phyloP scores from a whole-genome alignment of 2,888 invertebrate species.

The Clivina fossor region DNA sequence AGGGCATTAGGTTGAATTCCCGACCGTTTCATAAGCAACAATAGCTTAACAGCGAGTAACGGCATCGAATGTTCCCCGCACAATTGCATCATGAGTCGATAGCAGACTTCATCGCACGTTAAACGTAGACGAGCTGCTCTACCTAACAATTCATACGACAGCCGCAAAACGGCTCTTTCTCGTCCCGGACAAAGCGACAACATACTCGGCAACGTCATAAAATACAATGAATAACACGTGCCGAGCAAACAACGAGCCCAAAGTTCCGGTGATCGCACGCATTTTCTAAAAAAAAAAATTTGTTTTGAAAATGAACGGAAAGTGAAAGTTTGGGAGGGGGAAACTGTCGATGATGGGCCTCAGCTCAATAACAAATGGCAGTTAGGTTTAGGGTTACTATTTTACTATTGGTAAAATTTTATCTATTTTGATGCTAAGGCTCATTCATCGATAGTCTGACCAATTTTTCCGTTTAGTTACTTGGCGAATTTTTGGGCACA shows the following conservation, averaged over 20 bases:
- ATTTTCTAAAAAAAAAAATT: constrained; percentile 49
- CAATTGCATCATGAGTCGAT: constrained; percentile 97
- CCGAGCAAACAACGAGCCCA: constrained; percentile 91
- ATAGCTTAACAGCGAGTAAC: constrained; percentile 87
- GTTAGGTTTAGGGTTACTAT: too few species aligned
- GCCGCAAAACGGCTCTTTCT: constrained; percentile 72
- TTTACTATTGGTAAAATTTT: too few species aligned
- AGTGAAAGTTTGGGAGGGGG: not conserved
- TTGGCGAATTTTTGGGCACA: constrained; percentile 82
- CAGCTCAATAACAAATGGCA: too few species aligned
- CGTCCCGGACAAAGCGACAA: constrained; percentile 69
- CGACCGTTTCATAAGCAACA: constrained; percentile 89
- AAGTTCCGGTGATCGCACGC: constrained; percentile 65
- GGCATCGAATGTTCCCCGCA: constrained; percentile 95
- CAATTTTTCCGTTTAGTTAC: constrained; percentile 46
- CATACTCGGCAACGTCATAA: constrained; percentile 91
- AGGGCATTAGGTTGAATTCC: constrained; percentile 96
- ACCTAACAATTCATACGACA: constrained; percentile 84
- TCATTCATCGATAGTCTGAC: not conserved
- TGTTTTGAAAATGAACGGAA: not conserved
- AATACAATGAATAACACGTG: constrained; percentile 93
- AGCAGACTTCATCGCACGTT: constrained; percentile 95
- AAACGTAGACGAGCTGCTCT: constrained; percentile 84
- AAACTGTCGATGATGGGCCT: too few species aligned
- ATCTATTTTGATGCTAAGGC: not conserved